Evolutionary conservation across 2,797 vertebrate species (phyloP), one percentile per base, ranked within the genome.

Genomic region (Periparus ater): DNA sequence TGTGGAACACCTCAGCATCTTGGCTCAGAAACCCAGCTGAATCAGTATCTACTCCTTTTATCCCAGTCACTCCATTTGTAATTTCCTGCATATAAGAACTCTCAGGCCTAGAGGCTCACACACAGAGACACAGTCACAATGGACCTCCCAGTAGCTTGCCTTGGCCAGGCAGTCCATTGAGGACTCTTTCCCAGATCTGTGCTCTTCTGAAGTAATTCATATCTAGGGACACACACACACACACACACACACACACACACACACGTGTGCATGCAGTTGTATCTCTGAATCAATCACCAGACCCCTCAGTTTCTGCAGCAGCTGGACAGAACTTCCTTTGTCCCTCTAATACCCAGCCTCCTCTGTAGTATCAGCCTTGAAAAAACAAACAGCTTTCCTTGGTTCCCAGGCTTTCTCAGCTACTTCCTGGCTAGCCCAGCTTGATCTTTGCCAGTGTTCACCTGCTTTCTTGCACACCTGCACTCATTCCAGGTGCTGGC

Each of bases 151-250:
- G n/a, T 32, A 20, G 8, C 30, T 42, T 34, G 25, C 15, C 44
- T 58, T 53, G 27, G 17, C 7, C 18, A 23, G 17, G 30, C n/a
- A 61, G 16, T 51, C 23, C 11, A 32, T n/a, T 2, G 18, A 50
- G 21, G 7, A 54, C 1, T 5, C 8, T 2, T 1, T 22, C 32
- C 45, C 6, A 12, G 3, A n/a, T 47, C 9, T 22, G 26, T 45
- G 36, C 7, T 23, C 17, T 76, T 85, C 20, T 72, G n/a, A 71
- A 22, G 11, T 40, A 47, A 13, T 66, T 76, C 2, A 13, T 20
- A 21, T 38, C 9, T 74, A 74, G 30, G 66, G 9, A 32, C 7
- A 20, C 12, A 44, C 5, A 34, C 16, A 29, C 7, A 6, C 6
- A 58, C 7, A 20, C 12, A 44, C 5, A 34, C 16, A 29, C 7